phyloP scores from a whole-genome alignment of 1,140 invertebrate species.

The Dreissena rostriformis region DNA sequence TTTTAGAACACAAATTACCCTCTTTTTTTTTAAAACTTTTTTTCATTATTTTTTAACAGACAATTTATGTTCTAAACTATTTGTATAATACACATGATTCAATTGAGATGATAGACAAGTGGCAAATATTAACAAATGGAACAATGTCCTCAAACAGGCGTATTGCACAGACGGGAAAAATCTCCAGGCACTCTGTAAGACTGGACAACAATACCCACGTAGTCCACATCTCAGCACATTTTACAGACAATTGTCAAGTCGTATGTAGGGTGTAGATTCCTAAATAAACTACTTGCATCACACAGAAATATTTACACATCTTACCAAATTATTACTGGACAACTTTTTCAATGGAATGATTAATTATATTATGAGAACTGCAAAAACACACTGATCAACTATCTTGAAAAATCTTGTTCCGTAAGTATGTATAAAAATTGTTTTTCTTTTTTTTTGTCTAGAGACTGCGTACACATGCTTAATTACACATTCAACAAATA shows the following conservation, averaged over 20 bases:
- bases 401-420: background rate
- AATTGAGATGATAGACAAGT: constrained; percentile 1
- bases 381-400: background rate
- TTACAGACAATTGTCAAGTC: too few species aligned
- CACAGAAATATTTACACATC: too few species aligned
- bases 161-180: constrained; percentile 52
- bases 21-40: constrained; percentile 3
- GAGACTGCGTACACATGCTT: background rate
- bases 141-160: constrained; percentile 38
- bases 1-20: background rate
- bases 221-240: too few species aligned
- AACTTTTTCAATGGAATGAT: too few species aligned
- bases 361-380: too few species aligned
- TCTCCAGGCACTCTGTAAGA: background rate
- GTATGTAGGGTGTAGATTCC: too few species aligned
- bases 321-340: too few species aligned
- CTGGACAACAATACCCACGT: too few species aligned
- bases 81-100: constrained; percentile 30
- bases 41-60: constrained; percentile 31
- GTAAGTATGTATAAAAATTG: background rate
- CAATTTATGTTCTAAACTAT: constrained; percentile 24
- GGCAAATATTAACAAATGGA: background rate
- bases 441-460: constrained; percentile 11
- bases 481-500: background rate
- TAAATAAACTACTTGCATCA: too few species aligned